phyloP scores from a whole-genome alignment of 2,113 vertebrate species.

The Vidua chalybeata region DNA sequence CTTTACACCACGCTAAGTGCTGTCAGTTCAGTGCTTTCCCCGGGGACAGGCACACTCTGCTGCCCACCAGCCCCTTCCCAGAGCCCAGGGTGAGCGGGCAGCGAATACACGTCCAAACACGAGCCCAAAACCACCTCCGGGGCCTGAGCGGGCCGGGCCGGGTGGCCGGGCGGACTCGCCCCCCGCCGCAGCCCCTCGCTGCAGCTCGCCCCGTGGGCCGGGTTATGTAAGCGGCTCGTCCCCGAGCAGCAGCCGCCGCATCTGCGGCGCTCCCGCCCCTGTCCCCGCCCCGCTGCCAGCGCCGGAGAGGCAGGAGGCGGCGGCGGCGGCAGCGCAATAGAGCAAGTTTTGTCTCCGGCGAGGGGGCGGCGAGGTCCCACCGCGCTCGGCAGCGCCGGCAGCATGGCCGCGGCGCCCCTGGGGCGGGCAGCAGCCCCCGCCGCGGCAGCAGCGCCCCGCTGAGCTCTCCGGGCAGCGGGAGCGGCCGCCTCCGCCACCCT shows the following conservation, averaged over 20 bases:
- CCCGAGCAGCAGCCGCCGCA: background rate
- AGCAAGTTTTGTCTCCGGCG: background rate
- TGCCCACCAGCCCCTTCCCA: background rate
- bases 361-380: background rate
- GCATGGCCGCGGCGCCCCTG: background rate
- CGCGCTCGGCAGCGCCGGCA: background rate
- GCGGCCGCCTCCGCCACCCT: background rate
- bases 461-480: background rate
- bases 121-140: rapidly evolving
- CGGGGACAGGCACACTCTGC: background rate
- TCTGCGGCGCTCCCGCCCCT: background rate
- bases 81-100: rapidly evolving
- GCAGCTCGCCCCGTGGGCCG: background rate
- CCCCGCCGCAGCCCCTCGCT: background rate
- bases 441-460: background rate
- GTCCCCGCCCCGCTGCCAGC: background rate
- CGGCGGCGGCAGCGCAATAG: background rate
- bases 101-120: rapidly evolving
- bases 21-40: rapidly evolving
- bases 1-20: background rate
- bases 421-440: background rate
- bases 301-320: background rate
- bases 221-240: background rate
- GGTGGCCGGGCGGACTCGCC: rapidly evolving
- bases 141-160: rapidly evolving